phyloP scores from a whole-genome alignment of 2,888 invertebrate genomes.

The Polymixis flavicincta region DNA sequence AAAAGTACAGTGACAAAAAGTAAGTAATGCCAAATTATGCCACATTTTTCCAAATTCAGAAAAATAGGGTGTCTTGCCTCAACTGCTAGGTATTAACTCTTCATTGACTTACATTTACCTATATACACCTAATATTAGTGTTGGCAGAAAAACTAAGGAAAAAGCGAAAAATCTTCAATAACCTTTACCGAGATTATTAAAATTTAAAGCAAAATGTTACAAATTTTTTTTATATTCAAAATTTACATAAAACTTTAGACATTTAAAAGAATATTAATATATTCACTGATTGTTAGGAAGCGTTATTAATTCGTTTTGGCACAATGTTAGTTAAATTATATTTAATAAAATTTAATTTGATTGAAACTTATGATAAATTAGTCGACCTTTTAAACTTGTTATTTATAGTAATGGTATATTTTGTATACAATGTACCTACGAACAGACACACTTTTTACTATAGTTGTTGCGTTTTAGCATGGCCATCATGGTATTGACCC shows the following conservation, averaged over 20 bases:
- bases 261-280: constrained; percentile 32
- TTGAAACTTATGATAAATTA: constrained; percentile 37
- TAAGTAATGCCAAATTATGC: not conserved
- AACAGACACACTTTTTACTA: too few species aligned
- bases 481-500: too few species aligned
- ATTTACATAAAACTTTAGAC: constrained; percentile 48
- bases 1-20: too few species aligned
- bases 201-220: constrained; percentile 28
- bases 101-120: constrained; percentile 70
- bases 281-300: constrained; percentile 66
- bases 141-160: constrained; percentile 46
- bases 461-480: too few species aligned
- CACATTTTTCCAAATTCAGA: not conserved
- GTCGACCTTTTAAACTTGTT: constrained; percentile 36
- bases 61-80: constrained; percentile 79
- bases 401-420: constrained; percentile 64
- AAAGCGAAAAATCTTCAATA: constrained; percentile 38
- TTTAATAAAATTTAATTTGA: constrained; percentile 31
- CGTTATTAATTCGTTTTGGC: constrained; percentile 77
- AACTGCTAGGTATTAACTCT: constrained; percentile 82
- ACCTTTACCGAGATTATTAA: constrained; percentile 42
- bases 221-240: constrained; percentile 35
- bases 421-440: constrained; percentile 37
- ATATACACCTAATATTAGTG: constrained; percentile 69
- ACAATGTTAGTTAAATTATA: constrained; percentile 76